Base-by-base conservation (phyloP, 2,113 vertebrate genomes). In the Paramisgurnus dabryanus region DNA sequence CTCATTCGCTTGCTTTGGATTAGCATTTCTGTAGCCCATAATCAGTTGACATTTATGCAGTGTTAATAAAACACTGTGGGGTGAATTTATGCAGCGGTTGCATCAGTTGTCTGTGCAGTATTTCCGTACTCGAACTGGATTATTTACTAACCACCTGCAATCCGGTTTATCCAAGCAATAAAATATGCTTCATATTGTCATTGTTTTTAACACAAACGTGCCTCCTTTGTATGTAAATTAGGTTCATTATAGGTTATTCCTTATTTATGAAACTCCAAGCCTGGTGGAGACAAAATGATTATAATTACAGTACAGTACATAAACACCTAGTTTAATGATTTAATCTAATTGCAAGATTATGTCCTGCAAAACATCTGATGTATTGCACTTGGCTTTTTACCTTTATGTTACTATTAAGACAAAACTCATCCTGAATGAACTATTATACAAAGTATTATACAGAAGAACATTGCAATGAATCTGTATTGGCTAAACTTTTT, bases 1-100 rank as follows among this genome's bases (percentile, higher is more conserved):
- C 84, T 89, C 82, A 85, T 87, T 83, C 89, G 82, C 87, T 89
- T 91, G 89, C 80, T 77, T 79, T 67, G 85, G 90, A 92, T 91
- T 92, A 91, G 82, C 86, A 87, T 18, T 77, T 39, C 34, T 41
- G 40, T 65, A 50, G 57, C 45, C 17, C 22, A 13, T 76, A 76
- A 76, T 39, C 5, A 64, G 8, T 76, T 64, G 22, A 13, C 22
- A 5, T 49, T 39, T 50, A n/a, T 39, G 41, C 8, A 58, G 18
- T 58, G 55, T 58, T 34, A 76, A 76, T 76, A 76, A 17, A 49
- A 63, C 58, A 1, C 3, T 76, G 5, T 34, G 47, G 60, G 4
- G 27, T 64, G 10, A 64, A 64, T 58, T 58, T 4, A 58, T n/a
- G n/a, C 55, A n/a, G n/a, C 50, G 12, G 50, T 53, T 53, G 50